These are phyloP conservation scores for Amia ocellicauda DNA, from an alignment of 2,113 vertebrate genomes.

Conservation along the genomic window DNA sequence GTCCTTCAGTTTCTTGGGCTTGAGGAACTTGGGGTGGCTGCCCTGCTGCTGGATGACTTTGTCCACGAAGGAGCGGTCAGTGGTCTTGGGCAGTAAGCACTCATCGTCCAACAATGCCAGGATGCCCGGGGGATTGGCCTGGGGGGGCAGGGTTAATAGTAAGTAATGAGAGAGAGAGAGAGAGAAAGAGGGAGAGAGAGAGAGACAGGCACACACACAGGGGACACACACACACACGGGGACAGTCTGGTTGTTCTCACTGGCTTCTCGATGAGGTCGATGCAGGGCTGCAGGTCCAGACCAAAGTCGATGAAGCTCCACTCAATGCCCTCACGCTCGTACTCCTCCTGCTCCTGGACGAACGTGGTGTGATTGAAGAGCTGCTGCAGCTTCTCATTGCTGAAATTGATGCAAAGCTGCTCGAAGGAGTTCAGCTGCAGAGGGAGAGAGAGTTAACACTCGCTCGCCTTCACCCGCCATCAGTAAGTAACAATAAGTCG, in stretches of 20 bases:
- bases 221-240: too few species aligned
- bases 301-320: constrained; percentile 93
- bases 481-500: too few species aligned
- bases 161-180: too few species aligned
- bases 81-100: constrained; percentile 98
- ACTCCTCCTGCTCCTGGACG: constrained; percentile 88
- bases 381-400: constrained; percentile 86
- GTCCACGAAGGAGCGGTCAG: constrained; percentile 96
- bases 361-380: constrained; percentile 92
- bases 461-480: too few species aligned
- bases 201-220: constrained; percentile 31
- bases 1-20: constrained; percentile 96
- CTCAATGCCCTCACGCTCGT: constrained; percentile 88
- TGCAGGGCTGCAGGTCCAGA: constrained; percentile 85
- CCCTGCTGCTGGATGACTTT: constrained; percentile 96
- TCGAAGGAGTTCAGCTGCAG: constrained; percentile 90
- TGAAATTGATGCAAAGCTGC: constrained; percentile 86
- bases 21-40: constrained; percentile 90
- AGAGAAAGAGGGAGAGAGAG: too few species aligned
- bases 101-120: constrained; percentile 93
- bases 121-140: constrained; percentile 89
- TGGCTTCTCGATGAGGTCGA: constrained; percentile 91
- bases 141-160: too few species aligned
- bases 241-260: too few species aligned
- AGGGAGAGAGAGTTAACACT: neutral